Evolutionary conservation across 2,888 invertebrate species (phyloP), one percentile per base, ranked within the genome.

Genomic region (Latrodectus hesperus): DNA sequence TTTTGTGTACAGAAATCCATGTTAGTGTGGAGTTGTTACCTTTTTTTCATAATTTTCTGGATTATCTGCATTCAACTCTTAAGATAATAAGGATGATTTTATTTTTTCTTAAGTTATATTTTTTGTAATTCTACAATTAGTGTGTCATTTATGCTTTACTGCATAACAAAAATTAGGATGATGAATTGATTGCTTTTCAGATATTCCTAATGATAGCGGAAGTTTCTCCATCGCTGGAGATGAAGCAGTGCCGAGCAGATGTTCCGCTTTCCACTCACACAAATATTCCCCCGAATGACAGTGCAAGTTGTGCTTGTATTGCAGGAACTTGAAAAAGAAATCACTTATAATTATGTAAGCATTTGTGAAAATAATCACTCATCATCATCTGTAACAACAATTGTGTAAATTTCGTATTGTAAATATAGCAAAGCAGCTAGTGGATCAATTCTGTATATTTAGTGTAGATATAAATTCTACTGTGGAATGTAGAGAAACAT

Each of bases 171-270:
- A n/a, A 64, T 22, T 22, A 22, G 1, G 22, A 22, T n/a, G 8
- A 14, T 11, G 8, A 16, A 38, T 53, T 65, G 67, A 38, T 14
- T 78, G 4, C 22, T 55, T 76, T 70, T 17, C 65, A 88, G 88
- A 88, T 88, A 73, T 85, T 85, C 88, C 81, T 65, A 88, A 85
- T 55, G 85, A 84, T 60, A 88, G 84, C 70, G 88, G 81, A n/a
- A 88, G 88, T 68, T 88, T 88, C 55, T 85, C 88, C 70, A 81
- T 88, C n/a, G 85, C 51, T 1, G 84, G 82, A 52, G 84, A 80
- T n/a, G 82, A 82, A 55, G 55, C 60, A 26, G 64, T 53, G 8
- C 83, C 78, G n/a, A 77, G 52, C 67, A 77, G 71, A 65, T 83
- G 78, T 73, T 14, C 51, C 38, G 17, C 78, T 78, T 14, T 78